phyloP scores from a whole-genome alignment of 2,113 vertebrate species.

The Tachysurus vachellii region DNA sequence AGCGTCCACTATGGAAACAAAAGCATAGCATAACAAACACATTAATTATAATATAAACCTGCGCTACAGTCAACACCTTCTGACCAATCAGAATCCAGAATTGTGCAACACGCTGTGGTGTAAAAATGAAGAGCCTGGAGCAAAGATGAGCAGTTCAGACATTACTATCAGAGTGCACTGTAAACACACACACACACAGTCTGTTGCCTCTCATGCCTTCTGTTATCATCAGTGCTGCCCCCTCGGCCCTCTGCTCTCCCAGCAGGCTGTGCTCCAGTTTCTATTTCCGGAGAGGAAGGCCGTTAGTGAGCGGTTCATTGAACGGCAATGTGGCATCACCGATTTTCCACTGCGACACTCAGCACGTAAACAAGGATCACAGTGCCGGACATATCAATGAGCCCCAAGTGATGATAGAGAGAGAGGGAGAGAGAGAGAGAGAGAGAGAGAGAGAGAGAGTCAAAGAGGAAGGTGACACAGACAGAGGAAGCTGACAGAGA shows the following conservation, averaged over 20 bases:
- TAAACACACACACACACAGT: conserved; percentile 49
- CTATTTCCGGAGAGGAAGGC: conserved; percentile 31
- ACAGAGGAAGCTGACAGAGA: background rate
- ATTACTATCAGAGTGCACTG: conserved; percentile 21
- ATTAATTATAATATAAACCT: too few species aligned
- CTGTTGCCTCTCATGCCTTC: conserved; percentile 48
- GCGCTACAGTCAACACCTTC: background rate
- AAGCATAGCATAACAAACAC: background rate
- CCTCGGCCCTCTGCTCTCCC: conserved; percentile 9
- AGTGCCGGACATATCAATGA: conserved; percentile 27
- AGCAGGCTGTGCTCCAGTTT: conserved; percentile 32
- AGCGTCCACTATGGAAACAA: background rate
- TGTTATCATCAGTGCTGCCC: conserved; percentile 31
- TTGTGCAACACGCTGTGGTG: background rate
- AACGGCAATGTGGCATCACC: conserved; percentile 44
- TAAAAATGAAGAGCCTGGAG: background rate
- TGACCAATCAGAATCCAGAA: conserved; percentile 13
- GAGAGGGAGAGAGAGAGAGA: background rate
- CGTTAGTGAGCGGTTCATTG: conserved; percentile 38
- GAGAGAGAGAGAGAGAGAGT: background rate
- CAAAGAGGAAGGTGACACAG: too few species aligned
- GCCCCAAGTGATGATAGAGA: background rate
- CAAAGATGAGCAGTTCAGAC: background rate
- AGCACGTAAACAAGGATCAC: conserved; percentile 37
- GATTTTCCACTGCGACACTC: conserved; percentile 45